These are phyloP conservation scores for Chymomyza procnemis DNA, from an alignment of 2,888 invertebrate species.

Conservation along the genomic window DNA sequence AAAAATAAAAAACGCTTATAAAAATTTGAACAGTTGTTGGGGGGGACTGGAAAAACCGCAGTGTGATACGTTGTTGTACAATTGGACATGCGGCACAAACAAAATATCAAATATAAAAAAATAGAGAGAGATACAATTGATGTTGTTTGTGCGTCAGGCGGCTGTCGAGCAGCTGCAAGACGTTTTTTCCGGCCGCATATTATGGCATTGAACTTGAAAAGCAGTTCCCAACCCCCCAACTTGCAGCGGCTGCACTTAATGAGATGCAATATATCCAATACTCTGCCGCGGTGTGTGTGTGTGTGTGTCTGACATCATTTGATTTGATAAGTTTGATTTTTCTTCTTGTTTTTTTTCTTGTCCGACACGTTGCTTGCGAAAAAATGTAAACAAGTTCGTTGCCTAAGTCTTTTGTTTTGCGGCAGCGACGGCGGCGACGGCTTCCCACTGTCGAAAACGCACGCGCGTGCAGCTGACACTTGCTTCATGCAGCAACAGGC, in stretches of 20 bases:
- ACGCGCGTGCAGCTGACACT: slow-evolving; percentile 21
- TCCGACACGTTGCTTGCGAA: slow-evolving; percentile 53
- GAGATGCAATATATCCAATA: slow-evolving; percentile 42
- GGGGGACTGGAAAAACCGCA: slow-evolving; percentile 61
- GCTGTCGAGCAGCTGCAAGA: slow-evolving; percentile 15
- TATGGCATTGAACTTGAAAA: slow-evolving; percentile 71
- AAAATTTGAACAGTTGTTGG: neutral
- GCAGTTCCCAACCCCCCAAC: slow-evolving; percentile 12
- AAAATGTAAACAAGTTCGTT: slow-evolving; percentile 68
- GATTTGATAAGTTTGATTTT: slow-evolving; percentile 63
- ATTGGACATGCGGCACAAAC: slow-evolving; percentile 22
- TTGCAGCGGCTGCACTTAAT: slow-evolving; percentile 32
- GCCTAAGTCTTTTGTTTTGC: slow-evolving; percentile 67
- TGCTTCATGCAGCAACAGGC: neutral
- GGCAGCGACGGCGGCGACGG: no score
- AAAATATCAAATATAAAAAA: slow-evolving; percentile 62
- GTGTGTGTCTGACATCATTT: slow-evolving; percentile 49
- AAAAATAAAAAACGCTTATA: neutral
- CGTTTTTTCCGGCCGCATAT: slow-evolving; percentile 60
- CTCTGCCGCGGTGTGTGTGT: no score
- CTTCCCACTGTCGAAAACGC: neutral
- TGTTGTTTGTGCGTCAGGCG: slow-evolving; percentile 23
- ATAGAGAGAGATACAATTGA: slow-evolving; percentile 21
- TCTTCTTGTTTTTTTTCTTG: neutral
- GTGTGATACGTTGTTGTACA: neutral